A percentile compares a stretch with the other conserved stretches of the same genome.
These are phyloP conservation scores for Triops cancriformis DNA, from an alignment of 1,140 invertebrate genomes.

Conservation along the genomic window DNA sequence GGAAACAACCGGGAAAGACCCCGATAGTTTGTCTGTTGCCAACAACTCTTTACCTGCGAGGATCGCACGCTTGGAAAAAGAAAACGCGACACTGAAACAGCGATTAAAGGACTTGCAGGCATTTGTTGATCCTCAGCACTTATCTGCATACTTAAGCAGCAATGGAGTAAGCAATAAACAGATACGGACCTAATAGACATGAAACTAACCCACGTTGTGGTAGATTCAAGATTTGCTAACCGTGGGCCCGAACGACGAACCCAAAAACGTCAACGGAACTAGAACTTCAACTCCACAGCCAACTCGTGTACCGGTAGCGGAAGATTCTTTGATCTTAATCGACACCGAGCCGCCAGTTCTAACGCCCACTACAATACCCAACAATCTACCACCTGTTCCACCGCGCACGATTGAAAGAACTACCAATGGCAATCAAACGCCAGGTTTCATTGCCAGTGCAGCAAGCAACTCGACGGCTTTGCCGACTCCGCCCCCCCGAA, in stretches of 20 bases:
- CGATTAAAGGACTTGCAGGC: constrained; percentile 51
- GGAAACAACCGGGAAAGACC: constrained; percentile 64
- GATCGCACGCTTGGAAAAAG: constrained; percentile 59
- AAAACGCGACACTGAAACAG: constrained; percentile 58
- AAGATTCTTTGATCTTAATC: not conserved
- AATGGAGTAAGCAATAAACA: constrained; percentile 29
- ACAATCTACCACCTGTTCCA: not conserved
- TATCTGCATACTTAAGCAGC: constrained; percentile 33
- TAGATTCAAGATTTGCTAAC: not conserved
- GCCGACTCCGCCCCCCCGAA: constrained; percentile 44
- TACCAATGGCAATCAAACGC: constrained; percentile 34
- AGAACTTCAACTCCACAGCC: not conserved
- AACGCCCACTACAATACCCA: constrained; percentile 33
- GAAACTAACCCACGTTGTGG: not conserved
- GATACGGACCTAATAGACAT: not conserved
- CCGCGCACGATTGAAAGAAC: not conserved
- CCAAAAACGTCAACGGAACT: not conserved
- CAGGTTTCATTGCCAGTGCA: constrained; percentile 34
- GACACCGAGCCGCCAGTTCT: constrained; percentile 31
- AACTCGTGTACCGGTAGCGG: not conserved
- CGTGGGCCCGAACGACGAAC: not conserved
- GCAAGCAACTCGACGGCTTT: constrained; percentile 38
- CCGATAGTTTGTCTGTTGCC: constrained; percentile 57
- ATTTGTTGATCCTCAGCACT: constrained; percentile 35
- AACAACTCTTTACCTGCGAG: constrained; percentile 61